Base-by-base conservation (phyloP, 2,888 invertebrate genomes). In the Lasioglossum malachurum region DNA sequence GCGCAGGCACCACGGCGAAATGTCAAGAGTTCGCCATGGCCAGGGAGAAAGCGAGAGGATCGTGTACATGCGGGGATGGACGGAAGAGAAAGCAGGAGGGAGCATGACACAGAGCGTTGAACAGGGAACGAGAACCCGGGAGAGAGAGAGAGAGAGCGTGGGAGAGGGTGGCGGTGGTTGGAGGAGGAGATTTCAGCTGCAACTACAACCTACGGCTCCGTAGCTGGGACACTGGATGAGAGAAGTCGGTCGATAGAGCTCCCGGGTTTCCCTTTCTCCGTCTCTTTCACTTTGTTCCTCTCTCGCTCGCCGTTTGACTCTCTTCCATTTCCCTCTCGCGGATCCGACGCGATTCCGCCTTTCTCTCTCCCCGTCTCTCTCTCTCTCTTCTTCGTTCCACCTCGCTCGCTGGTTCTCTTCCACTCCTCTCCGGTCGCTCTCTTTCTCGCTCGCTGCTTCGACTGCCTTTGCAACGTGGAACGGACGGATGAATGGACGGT, bases 211-310 rank as follows among this genome's bases (percentile, higher is more conserved):
- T 91, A 91, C 91, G 90, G 91, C 93, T 92, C 92, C 89, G 90
- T 92, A 93, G 93, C 93, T 92, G 93, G 93, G 93, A 93, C 91
- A 92, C 92, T 91, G 93, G 94, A 93, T 93, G 93, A 92, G 94
- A 92, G 93, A 93, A 94, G 93, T 94, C 94, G 94, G 94, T 94
- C 94, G 94, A 94, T 94, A 94, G 94, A 94, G 94, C 94, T 94
- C 92, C 93, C 93, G 92, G 92, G 89, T 90, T 64, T 88, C 87
- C 88, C 91, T 79, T 84, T 81, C 84, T 84, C 87, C 86, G 86
- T 87, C 87, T 84, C 83, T 80, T 82, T 75, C 44, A 27, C 74
- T 53, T 44, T 84, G 84, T 74, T 53, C 31, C 53, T 35, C 83
- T 77, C 60, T 67, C 75, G 75, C 75, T 49, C 82, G 53, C 80